phyloP scores from a whole-genome alignment of 2,113 vertebrate genomes.

The Gasterosteus aculeatus region DNA sequence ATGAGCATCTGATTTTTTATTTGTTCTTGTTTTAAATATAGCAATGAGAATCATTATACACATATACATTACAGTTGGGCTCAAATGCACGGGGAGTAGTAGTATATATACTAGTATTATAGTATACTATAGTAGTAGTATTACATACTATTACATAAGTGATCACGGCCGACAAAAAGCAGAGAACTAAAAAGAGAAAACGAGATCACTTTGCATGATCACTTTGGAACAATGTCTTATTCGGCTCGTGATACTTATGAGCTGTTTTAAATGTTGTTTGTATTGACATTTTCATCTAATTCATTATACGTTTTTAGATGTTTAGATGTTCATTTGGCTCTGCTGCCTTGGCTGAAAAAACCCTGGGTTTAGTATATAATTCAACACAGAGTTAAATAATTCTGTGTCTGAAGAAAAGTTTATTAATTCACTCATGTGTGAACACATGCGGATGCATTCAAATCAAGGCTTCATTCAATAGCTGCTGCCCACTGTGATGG shows the following conservation, averaged over 20 bases:
- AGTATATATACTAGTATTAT: too few species aligned
- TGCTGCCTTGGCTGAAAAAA: neutral
- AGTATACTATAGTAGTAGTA: too few species aligned
- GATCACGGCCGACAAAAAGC: too few species aligned
- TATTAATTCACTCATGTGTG: neutral
- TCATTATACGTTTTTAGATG: neutral
- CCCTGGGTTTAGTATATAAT: too few species aligned
- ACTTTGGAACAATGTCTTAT: neutral
- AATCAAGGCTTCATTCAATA: constrained; percentile 5
- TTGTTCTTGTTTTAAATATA: too few species aligned
- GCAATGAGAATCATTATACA: too few species aligned
- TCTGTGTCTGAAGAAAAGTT: neutral
- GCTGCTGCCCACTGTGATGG: constrained; percentile 33
- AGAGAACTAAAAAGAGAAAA: too few species aligned
- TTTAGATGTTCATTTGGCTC: neutral
- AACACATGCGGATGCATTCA: constrained; percentile 4
- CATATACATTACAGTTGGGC: too few species aligned
- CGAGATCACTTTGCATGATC: neutral
- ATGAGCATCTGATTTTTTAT: too few species aligned
- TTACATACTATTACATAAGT: too few species aligned
- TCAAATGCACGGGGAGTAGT: too few species aligned
- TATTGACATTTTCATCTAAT: neutral
- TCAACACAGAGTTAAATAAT: neutral
- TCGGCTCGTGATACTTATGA: neutral
- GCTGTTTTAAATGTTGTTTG: neutral